Conservation (phyloP, 2,888 invertebrate species). For the Incurvaria masculella region DNA sequence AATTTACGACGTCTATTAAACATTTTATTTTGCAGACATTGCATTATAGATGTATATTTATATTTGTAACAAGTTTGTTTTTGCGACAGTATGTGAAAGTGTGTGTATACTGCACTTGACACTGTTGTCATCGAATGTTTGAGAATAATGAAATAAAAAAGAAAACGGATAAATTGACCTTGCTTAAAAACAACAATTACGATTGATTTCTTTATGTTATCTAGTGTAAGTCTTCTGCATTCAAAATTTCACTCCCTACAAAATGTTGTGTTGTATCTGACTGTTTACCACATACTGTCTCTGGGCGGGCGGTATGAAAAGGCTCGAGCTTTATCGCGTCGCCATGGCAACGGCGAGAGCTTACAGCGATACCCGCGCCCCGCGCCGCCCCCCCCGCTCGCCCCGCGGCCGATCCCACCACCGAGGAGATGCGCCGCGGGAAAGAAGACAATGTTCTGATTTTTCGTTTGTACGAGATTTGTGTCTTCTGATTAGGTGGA, state of each 20-base stretch:
- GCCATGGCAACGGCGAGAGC: constrained; percentile 46
- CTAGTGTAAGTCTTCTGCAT: constrained; percentile 7
- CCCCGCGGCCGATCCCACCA: not conserved
- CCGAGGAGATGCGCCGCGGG: not conserved
- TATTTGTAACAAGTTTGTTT: no score
- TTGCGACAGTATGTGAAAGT: constrained; percentile 7
- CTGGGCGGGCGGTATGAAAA: constrained; percentile 44
- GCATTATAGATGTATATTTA: no score
- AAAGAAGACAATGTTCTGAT: not conserved
- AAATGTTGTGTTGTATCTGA: not conserved
- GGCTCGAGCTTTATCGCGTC: constrained; percentile 56
- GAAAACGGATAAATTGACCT: constrained; percentile 8
- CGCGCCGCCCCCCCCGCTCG: constrained; percentile 21
- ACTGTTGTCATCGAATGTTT: constrained; percentile 2
- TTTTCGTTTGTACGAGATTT: not conserved
- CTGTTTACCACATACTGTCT: constrained; percentile 26
- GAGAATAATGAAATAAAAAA: constrained; percentile 7
- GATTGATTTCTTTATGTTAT: constrained; percentile 8
- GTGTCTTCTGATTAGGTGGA: not conserved
- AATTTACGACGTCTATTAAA: no score
- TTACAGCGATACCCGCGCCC: constrained; percentile 38
- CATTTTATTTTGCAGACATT: no score
- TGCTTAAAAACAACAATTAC: constrained; percentile 10
- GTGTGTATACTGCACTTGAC: constrained; percentile 2
- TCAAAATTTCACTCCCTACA: constrained; percentile 1